Base-by-base conservation (phyloP, 2,797 vertebrate species). In the Bradypodion pumilum region DNA sequence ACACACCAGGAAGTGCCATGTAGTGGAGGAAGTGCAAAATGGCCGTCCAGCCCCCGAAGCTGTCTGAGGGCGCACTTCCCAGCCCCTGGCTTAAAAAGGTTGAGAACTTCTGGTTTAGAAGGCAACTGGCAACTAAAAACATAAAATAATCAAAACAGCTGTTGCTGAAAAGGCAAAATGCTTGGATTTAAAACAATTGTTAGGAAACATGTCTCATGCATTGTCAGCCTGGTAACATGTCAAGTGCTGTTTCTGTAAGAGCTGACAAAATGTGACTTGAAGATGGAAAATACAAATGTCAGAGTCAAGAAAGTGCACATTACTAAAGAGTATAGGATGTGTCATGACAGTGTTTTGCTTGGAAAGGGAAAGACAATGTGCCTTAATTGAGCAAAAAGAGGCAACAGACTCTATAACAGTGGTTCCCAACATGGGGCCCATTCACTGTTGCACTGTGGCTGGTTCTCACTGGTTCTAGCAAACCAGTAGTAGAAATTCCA, bases 191-290 rank as follows among this genome's bases (percentile, higher is more conserved):
- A 83, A 65, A 68, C 52, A 46, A 72, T 52, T 32, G 70, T 59
- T 72, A 63, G 70, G 72, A 79, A 85, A 80, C 37, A 46, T 44
- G 13, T 35, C 49, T 25, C 65, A n/a, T 32, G 56, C 85, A 46
- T 80, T 80, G 65, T 66, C 86, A 62, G 32, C 42, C 35, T 52
- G 7, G 52, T 76, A 46, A 59, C 16, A 2, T 59, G 46, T 29
- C 13, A 21, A 80, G 46, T 80, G 56, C 70, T 32, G 37, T 69
- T 80, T 76, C 76, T 80, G 13, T 19, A 78, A 70, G 27, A 80
- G 72, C n/a, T 76, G 76, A 83, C 84, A 65, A 49, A 70, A 80
- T 70, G 68, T 29, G 62, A 74, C 78, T 79, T 40, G 68, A 72
- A 78, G 66, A 63, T 32, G 29, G 62, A 16, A 69, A 66, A 62